Conservation (phyloP, 2,113 vertebrate species). For the Rattus norvegicus region DNA sequence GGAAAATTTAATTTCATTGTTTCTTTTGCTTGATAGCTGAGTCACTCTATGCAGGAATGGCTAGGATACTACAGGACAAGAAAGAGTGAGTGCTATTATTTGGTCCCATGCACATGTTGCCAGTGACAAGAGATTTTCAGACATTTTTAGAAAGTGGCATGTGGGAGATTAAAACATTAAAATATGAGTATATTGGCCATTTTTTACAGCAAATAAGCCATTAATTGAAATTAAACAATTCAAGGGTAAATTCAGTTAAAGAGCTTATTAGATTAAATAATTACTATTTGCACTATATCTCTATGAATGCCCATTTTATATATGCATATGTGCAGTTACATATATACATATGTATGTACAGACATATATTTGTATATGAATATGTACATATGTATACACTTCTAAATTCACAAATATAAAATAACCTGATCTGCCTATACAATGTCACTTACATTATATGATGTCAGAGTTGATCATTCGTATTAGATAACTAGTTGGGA, state of each 20-base stretch:
- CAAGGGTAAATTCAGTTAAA: too few relatives aligned
- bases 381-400: too few relatives aligned
- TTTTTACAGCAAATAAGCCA: not conserved
- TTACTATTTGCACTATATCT: not conserved
- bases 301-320: not conserved
- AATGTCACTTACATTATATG: too few relatives aligned
- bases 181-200: not conserved
- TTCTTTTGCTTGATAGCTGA: not conserved
- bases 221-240: not conserved
- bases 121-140: not conserved
- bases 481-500: too few relatives aligned
- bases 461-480: too few relatives aligned
- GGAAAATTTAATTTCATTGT: not conserved
- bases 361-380: too few relatives aligned
- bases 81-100: not conserved
- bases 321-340: too few relatives aligned
- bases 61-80: not conserved
- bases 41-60: not conserved
- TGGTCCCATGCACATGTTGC: not conserved
- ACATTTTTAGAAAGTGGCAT: not conserved
- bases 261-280: not conserved
- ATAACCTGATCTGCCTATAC: too few relatives aligned
- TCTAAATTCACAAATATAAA: too few relatives aligned
- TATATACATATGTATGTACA: too few relatives aligned
- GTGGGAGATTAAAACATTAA: not conserved